Percentiles rank a stretch among this genome's conserved stretches.
Evolutionary conservation across 37 sponge, comb jelly and placozoan genomes (phyloP).

Genomic region (Cliona cf. orientalis): DNA sequence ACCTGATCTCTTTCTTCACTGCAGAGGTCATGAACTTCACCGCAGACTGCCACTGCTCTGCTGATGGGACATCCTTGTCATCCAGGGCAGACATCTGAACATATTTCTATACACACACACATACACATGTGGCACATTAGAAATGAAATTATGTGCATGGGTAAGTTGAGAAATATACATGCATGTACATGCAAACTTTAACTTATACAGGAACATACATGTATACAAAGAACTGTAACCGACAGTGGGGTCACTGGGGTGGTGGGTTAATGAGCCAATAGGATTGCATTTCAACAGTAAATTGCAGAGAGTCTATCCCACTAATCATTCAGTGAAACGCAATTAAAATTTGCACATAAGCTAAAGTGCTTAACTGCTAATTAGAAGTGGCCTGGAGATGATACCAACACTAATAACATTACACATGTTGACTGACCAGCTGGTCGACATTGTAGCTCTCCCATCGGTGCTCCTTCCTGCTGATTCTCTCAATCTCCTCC

Average conservation of each 20-base stretch:
- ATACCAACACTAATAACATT: no score
- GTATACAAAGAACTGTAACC: no score
- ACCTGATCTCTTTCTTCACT: constrained; percentile 57
- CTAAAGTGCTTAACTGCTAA: background rate
- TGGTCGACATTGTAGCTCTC: constrained; percentile 79
- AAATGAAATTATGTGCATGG: no score
- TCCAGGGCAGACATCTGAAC: constrained; percentile 94
- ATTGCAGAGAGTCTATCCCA: background rate
- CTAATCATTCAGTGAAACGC: background rate
- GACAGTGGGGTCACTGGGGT: no score
- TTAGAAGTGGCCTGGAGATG: background rate
- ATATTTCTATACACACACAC: constrained; percentile 75
- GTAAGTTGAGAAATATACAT: no score
- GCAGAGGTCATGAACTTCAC: constrained; percentile 81
- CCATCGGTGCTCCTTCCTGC: constrained; percentile 72
- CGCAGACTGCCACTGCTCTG: constrained; percentile 80
- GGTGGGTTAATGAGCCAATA: no score
- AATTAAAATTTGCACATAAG: background rate
- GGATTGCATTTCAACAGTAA: no score
- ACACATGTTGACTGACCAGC: constrained; percentile 54
- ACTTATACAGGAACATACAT: no score
- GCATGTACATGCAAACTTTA: no score
- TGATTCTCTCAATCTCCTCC: constrained; percentile 74
- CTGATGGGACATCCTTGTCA: constrained; percentile 86
- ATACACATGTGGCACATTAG: no score